A percentile compares a stretch with the other conserved stretches of the same genome.
These are phyloP conservation scores for Solea solea DNA, from an alignment of 2,113 vertebrate genomes.

Conservation along the genomic window DNA sequence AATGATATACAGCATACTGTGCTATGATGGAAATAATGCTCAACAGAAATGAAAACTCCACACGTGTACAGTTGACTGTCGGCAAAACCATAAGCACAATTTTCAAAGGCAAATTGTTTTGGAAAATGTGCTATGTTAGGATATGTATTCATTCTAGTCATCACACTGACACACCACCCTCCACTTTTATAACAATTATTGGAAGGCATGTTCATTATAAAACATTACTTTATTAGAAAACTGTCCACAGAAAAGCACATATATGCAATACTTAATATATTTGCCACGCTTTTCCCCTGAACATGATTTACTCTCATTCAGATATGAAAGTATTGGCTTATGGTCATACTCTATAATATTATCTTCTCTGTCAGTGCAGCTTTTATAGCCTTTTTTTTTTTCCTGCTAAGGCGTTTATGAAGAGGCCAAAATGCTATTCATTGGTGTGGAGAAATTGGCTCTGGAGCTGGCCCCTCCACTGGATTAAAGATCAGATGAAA, in stretches of 20 bases:
- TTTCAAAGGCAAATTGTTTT: too few species aligned
- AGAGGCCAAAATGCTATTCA: slow-evolving; percentile 46
- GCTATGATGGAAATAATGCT: not conserved
- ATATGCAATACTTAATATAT: not conserved
- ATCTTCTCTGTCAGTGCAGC: slow-evolving; percentile 12
- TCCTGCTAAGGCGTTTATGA: slow-evolving; percentile 5
- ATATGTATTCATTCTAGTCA: too few species aligned
- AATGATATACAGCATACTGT: not conserved
- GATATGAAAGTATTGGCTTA: slow-evolving; percentile 2
- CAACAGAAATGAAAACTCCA: too few species aligned
- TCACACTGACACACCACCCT: not conserved
- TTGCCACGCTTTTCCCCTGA: not conserved
- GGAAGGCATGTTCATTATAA: too few species aligned
- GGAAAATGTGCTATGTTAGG: too few species aligned
- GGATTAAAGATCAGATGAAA: slow-evolving; percentile 78
- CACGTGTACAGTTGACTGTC: too few species aligned
- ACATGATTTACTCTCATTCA: not conserved
- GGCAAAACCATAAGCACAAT: too few species aligned
- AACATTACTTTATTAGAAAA: too few species aligned
- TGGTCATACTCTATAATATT: not conserved
- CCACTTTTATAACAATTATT: not conserved
- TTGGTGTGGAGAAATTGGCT: slow-evolving; percentile 52
- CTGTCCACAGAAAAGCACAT: not conserved
- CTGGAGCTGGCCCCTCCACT: slow-evolving; percentile 55
- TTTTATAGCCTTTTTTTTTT: slow-evolving; percentile 10